These are phyloP conservation scores for Pseudonaja textilis DNA, from an alignment of 2,113 vertebrate genomes.

Conservation along the genomic window DNA sequence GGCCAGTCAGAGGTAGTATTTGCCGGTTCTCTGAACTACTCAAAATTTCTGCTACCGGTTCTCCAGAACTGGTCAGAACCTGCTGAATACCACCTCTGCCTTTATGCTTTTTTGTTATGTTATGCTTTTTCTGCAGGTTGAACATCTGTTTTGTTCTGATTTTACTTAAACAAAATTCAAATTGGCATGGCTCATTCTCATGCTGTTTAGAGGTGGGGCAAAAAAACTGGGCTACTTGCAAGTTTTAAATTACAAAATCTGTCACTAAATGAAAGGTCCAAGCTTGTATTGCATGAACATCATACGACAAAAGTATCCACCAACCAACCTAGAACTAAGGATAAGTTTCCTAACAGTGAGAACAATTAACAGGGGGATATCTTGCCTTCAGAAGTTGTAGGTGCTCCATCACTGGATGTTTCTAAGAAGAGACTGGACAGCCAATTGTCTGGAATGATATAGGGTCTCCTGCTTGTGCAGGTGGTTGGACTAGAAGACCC, in stretches of 20 bases:
- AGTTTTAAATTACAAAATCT: not conserved
- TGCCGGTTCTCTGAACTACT: too few relatives aligned
- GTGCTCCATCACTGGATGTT: too few relatives aligned
- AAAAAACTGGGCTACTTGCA: not conserved
- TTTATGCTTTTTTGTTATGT: not conserved
- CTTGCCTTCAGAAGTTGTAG: not conserved
- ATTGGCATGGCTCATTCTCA: not conserved
- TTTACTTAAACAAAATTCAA: not conserved
- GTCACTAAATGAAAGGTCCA: not conserved
- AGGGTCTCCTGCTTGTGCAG: too few relatives aligned
- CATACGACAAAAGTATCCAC: not conserved
- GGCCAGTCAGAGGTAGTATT: too few relatives aligned
- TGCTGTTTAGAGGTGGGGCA: not conserved
- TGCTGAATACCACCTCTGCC: too few relatives aligned
- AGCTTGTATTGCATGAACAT: not conserved
- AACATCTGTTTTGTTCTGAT: not conserved
- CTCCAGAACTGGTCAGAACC: too few relatives aligned
- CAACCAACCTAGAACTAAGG: not conserved
- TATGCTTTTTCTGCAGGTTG: not conserved
- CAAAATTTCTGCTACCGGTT: too few relatives aligned
- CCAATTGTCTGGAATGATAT: too few relatives aligned
- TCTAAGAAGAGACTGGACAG: too few relatives aligned
- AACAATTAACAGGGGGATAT: not conserved
- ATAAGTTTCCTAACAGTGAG: not conserved
- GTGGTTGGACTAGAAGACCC: too few relatives aligned